Base-by-base conservation (phyloP, 2,888 invertebrate species). In the Morpho deidamia region DNA sequence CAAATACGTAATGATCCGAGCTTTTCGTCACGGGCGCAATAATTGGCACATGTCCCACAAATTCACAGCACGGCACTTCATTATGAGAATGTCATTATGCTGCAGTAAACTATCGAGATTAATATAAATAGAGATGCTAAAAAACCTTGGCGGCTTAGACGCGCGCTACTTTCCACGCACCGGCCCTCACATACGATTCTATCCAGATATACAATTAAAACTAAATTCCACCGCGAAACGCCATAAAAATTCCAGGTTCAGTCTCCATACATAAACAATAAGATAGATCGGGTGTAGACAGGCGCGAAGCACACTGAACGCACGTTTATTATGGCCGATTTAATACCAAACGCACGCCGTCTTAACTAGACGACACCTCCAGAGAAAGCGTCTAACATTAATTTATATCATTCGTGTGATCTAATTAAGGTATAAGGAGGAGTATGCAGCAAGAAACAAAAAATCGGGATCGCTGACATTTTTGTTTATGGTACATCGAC, bases 381-480 rank as follows among this genome's bases (percentile, higher is more conserved):
- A 72, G 77, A 79, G 82, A 82, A 79, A 81, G 81, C 82, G 78
- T 83, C 81, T 79, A 78, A 71, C 74, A 80, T 81, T 81, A 86
- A 80, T 86, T 82, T 80, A 81, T 81, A 84, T 82, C 78, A 84
- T 83, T 86, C 86, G 81, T 82, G 85, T 86, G 86, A 86, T 88
- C 80, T 85, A 87, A 85, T 85, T 87, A 84, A 71, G 78, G 79
- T 87, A 72, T 77, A 86, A 79, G 81, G 83, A 83, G 82, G 79
- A 81, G 80, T 80, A 88, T 83, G 83, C 87, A 83, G 81, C 72
- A 75, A 84, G 88, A 89, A 88, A 88, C 88, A 90, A 90, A 90
- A 90, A 90, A 88, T 90, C 75, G 83, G 85, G 88, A 89, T 88
- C 88, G 89, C 89, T 90, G 90, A 90, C 90, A 90, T 90, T 90